These are phyloP conservation scores for Lutjanus campechanus DNA, from an alignment of 2,797 vertebrate species.

Conservation along the genomic window DNA sequence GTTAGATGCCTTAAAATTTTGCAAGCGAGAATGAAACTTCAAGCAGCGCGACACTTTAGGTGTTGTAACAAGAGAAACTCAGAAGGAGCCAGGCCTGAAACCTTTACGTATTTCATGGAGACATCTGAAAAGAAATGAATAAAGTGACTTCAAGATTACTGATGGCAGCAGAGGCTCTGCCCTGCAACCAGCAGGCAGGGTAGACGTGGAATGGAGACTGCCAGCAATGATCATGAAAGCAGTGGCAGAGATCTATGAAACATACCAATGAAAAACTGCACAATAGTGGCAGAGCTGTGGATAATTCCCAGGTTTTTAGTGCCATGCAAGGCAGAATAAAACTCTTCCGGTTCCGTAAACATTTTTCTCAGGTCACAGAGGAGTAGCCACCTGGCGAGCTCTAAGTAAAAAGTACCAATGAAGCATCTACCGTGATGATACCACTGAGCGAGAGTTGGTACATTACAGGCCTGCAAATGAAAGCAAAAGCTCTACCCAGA, in stretches of 20 bases:
- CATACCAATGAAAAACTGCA: slow-evolving; percentile 11
- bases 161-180: slow-evolving; percentile 28
- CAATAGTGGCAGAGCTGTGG: slow-evolving; percentile 12
- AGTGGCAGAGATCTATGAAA: slow-evolving; percentile 39
- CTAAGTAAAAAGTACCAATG: slow-evolving; percentile 1
- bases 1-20: not conserved
- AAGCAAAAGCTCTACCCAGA: too few species aligned
- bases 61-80: not conserved
- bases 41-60: not conserved
- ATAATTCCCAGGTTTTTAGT: slow-evolving; percentile 18
- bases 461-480: not conserved
- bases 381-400: not conserved
- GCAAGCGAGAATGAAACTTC: slow-evolving; percentile 12
- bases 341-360: not conserved
- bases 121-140: slow-evolving; percentile 31
- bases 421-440: not conserved
- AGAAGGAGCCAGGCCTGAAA: not conserved
- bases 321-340: slow-evolving; percentile 1
- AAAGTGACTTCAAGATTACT: slow-evolving; percentile 29
- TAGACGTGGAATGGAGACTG: slow-evolving; percentile 12
- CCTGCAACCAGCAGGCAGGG: slow-evolving; percentile 24
- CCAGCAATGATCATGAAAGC: slow-evolving; percentile 17
- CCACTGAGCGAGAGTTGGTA: not conserved
- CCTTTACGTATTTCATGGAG: slow-evolving; percentile 27
- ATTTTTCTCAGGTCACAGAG: slow-evolving; percentile 4